Evolutionary conservation across 2,113 vertebrate genomes (phyloP), one percentile per base, ranked within the genome.

Genomic region (Lamprotornis superbus): DNA sequence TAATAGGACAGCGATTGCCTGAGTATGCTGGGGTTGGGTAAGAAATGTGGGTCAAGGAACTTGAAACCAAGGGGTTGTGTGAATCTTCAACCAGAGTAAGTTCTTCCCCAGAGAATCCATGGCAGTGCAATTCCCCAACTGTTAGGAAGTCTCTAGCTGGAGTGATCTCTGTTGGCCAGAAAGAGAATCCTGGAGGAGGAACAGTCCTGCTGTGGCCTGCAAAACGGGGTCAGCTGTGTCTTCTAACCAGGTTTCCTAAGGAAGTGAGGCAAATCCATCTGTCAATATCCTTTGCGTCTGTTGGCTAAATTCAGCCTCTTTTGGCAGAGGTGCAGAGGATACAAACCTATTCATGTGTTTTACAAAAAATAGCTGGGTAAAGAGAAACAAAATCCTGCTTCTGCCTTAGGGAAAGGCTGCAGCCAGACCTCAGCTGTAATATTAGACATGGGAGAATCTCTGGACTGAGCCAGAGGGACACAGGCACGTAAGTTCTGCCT

Each of bases 251-350:
- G 80, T 87, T 97, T 96, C 95, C 95, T 96, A 92, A 91, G 96
- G 96, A 96, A 96, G 93, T 89, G 94, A 97, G 83, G 86, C 89
- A 94, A 94, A 97, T 88, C 59, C 65, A 86, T 96, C 95, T 94
- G 95, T 96, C 95, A 96, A 70, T 95, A 92, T 86, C 71, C 86
- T 11, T 83, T 94, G 64, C 13, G 25, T 92, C 80, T 87, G 80
- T 81, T 92, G 80, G 91, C 80, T 89, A 93, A 93, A 92, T 92
- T 97, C 79, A 83, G 39, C 47, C 33, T 35, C 47, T 52, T 59
- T 95, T 95, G 94, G 94, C 94, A 90, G 85, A 81, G 22, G 17
- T 75, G 96, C 74, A 71, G 75, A 93, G 86, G 52, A 83, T 93
- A 70, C 91, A 93, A 90, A 94, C 86, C 64, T 91, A 87, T 89